Evolutionary conservation across 92 coral and sea anemone species (phyloP).

Genomic region (Epizoanthus stellaris): DNA sequence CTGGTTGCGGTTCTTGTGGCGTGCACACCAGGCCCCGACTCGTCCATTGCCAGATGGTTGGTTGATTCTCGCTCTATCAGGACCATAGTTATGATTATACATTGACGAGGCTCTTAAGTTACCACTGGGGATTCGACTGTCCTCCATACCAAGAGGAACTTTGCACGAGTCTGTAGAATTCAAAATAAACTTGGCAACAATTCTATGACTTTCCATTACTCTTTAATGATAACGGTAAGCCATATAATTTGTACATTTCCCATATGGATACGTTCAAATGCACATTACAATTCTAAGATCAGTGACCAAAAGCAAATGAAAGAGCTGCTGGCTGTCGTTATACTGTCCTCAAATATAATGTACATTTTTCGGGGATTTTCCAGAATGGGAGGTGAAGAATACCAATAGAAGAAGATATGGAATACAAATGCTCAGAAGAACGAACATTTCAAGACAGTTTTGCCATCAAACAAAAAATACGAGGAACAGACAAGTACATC

Average conservation of each 20-base stretch:
- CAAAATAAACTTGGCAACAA: neutral
- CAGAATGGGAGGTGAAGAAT: no score
- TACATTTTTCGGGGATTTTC: no score
- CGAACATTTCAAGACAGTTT: no score
- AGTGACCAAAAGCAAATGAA: no score
- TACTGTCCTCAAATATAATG: no score
- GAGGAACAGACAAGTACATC: no score
- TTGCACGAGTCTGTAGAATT: constrained; percentile 62
- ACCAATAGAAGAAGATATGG: no score
- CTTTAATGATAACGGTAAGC: neutral
- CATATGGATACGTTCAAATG: no score
- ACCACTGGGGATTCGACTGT: constrained; percentile 81
- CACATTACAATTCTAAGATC: no score
- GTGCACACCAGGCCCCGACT: constrained; percentile 91
- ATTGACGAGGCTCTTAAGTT: constrained; percentile 79
- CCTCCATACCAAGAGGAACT: constrained; percentile 82
- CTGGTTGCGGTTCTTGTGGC: constrained; percentile 67
- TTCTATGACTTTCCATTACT: neutral
- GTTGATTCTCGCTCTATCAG: constrained; percentile 83
- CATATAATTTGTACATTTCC: neutral
- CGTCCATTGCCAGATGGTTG: constrained; percentile 70
- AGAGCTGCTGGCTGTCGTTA: no score
- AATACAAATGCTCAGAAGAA: no score
- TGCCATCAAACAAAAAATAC: no score
- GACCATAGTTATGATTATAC: constrained; percentile 66